Conservation (phyloP, 2,113 vertebrate genomes). For the Brevimyrus niger region DNA sequence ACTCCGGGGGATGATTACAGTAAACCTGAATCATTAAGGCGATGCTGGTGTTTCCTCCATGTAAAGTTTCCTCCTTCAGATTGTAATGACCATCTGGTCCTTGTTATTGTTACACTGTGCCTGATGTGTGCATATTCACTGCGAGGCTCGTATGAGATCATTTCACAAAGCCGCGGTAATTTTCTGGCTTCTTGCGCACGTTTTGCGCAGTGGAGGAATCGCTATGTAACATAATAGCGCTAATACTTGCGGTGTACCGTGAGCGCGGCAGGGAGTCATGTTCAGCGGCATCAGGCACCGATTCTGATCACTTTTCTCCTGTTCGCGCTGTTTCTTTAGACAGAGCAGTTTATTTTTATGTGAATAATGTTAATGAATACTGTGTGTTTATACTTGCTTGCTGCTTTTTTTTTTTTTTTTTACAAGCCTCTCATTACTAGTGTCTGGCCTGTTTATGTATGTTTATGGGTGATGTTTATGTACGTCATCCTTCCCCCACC, state of each 20-base stretch:
- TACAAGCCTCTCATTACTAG: neutral
- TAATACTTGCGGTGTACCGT: neutral
- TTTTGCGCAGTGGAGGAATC: neutral
- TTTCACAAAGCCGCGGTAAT: neutral
- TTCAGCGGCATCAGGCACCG: neutral
- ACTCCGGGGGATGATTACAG: neutral
- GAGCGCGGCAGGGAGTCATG: neutral
- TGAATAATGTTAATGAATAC: neutral
- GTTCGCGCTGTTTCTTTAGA: neutral
- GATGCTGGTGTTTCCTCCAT: neutral
- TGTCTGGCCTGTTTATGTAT: neutral
- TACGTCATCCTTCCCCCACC: neutral
- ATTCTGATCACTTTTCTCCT: neutral
- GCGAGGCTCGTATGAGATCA: neutral
- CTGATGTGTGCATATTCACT: neutral
- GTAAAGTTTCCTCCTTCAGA: neutral
- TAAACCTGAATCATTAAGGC: neutral
- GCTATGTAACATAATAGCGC: neutral
- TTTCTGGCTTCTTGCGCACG: neutral
- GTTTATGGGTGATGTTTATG: neutral
- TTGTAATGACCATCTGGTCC: neutral
- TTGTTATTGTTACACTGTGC: neutral
- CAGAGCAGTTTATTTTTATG: neutral
- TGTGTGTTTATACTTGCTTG: neutral
- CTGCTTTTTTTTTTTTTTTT: too few relatives aligned